Evolutionary conservation across 2,888 invertebrate species (phyloP), one percentile per base, ranked within the genome.

Genomic region (Tethea ocularis): DNA sequence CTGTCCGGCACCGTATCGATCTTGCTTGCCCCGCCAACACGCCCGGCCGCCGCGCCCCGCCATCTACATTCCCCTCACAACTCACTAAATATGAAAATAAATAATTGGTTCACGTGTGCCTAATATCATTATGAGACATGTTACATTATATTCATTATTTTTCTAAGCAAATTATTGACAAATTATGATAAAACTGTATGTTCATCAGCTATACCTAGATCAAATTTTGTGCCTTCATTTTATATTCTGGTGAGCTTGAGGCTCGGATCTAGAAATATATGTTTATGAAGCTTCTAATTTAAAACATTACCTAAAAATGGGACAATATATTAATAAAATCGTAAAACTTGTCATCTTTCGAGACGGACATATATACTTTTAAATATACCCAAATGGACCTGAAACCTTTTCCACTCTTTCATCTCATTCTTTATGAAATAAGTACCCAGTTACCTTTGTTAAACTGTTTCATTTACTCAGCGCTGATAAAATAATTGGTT

Each of bases 31-130:
- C 41, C 56, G 52, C 59, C 64, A 68, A 69, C 80, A 84, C 83
- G 82, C 77, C 84, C 83, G 74, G 74, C 72, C 54, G 59, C 59
- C 51, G 59, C 67, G 56, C 60, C 73, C 74, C 62, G 51, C 57
- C 61, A 58, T 66, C 66, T 61, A 68, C 70, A 73, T 74, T 60
- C 74, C 75, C 73, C 68, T 68, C 74, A 72, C 72, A 74, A 75
- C 78, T 69, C 64, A 80, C 78, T 81, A 80, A 84, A 84, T 83
- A 81, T 78, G 74, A 82, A 81, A 79, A 83, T 84, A 81, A 79
- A 83, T 84, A 82, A 84, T 82, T 80, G 75, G 74, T 77, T 78
- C 80, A 82, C 80, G 75, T 78, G 75, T 74, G 69, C 70, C 69
- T 81, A 78, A 82, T 77, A 72, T 69, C 70, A 80, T 78, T 77